Evolutionary conservation across 2,888 invertebrate species (phyloP).

Genomic region (Plusia festucae): DNA sequence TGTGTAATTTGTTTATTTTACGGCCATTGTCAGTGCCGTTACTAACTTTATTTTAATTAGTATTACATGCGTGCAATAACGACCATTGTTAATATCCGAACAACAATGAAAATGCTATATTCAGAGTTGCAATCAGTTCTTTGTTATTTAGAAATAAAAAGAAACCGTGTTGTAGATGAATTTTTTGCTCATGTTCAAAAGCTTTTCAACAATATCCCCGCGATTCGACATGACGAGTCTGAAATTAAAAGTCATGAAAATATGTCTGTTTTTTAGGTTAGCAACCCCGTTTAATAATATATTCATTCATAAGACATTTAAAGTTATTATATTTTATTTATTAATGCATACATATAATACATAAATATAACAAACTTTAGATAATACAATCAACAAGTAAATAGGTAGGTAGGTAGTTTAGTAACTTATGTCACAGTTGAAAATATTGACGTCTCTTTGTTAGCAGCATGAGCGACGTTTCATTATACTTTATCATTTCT

Average conservation of each 20-base stretch:
- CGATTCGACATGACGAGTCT: neutral
- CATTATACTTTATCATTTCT: conserved; percentile 61
- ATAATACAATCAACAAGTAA: conserved; percentile 50
- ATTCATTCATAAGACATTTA: neutral
- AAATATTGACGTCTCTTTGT: conserved; percentile 58
- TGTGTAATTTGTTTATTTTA: conserved; percentile 48
- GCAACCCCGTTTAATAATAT: neutral
- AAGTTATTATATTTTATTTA: neutral
- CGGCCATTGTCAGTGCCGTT: conserved; percentile 59
- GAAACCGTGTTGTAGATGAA: conserved; percentile 16
- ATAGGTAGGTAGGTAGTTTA: conserved; percentile 30
- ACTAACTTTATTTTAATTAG: conserved; percentile 29
- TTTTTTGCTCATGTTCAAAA: conserved; percentile 21
- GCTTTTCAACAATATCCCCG: neutral
- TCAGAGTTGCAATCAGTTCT: conserved; percentile 29
- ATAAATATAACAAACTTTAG: no score
- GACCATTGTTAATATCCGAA: conserved; percentile 26
- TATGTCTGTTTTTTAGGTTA: neutral
- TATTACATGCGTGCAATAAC: conserved; percentile 24
- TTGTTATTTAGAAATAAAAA: conserved; percentile 36
- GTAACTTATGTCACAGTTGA: conserved; percentile 48
- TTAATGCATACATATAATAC: neutral
- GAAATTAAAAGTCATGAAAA: neutral
- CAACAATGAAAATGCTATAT: conserved; percentile 39
- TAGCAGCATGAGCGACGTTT: conserved; percentile 43